A percentile compares a stretch with the other conserved stretches of the same genome.
Conservation (phyloP, 2,888 invertebrate species). For the Melinaea marsaeus region DNA sequence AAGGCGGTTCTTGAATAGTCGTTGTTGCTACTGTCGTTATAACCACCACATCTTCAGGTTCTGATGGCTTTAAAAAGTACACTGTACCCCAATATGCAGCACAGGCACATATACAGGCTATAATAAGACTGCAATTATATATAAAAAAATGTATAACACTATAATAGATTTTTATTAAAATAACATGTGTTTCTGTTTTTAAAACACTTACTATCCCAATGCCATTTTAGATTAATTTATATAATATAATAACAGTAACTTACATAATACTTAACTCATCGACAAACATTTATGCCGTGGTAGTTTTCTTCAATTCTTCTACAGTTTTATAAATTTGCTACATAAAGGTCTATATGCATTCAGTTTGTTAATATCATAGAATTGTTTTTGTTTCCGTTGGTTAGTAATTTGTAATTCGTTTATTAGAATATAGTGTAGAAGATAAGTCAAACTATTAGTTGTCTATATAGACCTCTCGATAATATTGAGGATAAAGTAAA, state of each 20-base stretch:
- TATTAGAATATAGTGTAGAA: too few species aligned
- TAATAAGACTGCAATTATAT: conserved; percentile 50
- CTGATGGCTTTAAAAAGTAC: conserved; percentile 34
- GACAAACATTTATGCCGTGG: background rate
- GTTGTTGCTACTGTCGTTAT: conserved; percentile 6
- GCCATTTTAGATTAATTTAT: conserved; percentile 15
- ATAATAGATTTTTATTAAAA: background rate
- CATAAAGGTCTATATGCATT: background rate
- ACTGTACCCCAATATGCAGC: conserved; percentile 56
- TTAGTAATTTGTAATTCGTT: too few species aligned
- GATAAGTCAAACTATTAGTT: too few species aligned
- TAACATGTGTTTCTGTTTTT: background rate
- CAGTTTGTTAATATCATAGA: background rate
- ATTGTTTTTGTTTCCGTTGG: too few species aligned
- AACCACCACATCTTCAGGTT: background rate
- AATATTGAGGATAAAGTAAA: too few species aligned
- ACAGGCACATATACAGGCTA: conserved; percentile 60
- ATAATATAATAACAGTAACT: background rate
- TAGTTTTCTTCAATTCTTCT: background rate
- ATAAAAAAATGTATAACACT: background rate
- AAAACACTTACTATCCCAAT: conserved; percentile 26
- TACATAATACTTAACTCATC: background rate
- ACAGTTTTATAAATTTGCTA: background rate
- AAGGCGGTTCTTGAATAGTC: background rate
- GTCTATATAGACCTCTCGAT: too few species aligned